phyloP scores from a whole-genome alignment of 2,888 invertebrate species.

The Papilio protenor region DNA sequence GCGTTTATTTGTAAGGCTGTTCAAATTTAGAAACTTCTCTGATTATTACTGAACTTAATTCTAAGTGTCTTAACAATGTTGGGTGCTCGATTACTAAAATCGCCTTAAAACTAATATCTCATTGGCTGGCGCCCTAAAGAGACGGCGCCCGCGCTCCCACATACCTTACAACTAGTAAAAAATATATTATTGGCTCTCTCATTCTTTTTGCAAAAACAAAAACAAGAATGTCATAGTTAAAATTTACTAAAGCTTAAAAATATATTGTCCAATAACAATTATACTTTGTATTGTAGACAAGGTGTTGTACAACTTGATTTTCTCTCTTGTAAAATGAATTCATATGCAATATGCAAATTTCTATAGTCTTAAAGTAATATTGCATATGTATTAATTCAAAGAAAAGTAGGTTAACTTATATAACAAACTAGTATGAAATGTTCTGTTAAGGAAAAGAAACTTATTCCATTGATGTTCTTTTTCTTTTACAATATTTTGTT shows the following conservation, averaged over 20 bases:
- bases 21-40: no score
- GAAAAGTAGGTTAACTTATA: conserved; percentile 24
- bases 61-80: no score
- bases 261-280: background rate
- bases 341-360: conserved; percentile 23
- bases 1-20: no score
- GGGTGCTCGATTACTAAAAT: no score
- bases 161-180: background rate
- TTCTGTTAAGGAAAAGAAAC: background rate
- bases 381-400: conserved; percentile 3
- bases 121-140: no score
- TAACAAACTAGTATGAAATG: conserved; percentile 13
- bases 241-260: background rate
- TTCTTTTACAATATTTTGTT: background rate
- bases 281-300: background rate
- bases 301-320: background rate
- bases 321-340: background rate
- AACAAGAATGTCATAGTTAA: background rate
- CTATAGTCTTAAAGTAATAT: background rate
- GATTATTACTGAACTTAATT: no score
- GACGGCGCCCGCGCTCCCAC: background rate
- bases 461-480: background rate
- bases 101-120: no score
- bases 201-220: background rate
- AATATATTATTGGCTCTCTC: background rate